These are phyloP conservation scores for Chesias legatella DNA, from an alignment of 2,888 invertebrate species.

Conservation along the genomic window DNA sequence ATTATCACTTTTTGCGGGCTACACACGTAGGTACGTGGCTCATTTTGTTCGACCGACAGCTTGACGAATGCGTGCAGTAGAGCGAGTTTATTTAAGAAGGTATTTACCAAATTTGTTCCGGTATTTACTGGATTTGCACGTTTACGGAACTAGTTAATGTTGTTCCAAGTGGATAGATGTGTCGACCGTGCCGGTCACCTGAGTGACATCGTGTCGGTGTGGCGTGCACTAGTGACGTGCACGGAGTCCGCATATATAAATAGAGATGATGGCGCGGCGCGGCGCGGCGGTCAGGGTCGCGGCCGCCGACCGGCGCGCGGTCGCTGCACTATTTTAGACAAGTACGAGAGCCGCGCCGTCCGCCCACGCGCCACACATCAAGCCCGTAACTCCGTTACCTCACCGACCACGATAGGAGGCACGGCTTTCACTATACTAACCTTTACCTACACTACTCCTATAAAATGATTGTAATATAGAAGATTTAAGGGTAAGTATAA, in stretches of 20 bases:
- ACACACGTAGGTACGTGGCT: conserved; percentile 11
- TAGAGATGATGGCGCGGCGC: conserved; percentile 54
- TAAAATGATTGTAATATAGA: too few relatives aligned
- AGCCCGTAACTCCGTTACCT: background rate
- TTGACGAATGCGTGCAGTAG: conserved; percentile 6
- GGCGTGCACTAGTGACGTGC: conserved; percentile 1
- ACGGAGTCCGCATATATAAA: conserved; percentile 43
- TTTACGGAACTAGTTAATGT: background rate
- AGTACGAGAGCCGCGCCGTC: conserved; percentile 23
- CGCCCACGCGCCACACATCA: background rate
- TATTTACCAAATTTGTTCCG: conserved; percentile 17
- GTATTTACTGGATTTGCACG: conserved; percentile 9
- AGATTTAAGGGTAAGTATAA: too few relatives aligned
- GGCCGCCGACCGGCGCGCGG: conserved; percentile 46
- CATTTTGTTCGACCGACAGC: conserved; percentile 13
- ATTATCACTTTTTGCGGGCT: conserved; percentile 17
- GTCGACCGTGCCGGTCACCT: too few relatives aligned
- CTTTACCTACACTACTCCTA: too few relatives aligned
- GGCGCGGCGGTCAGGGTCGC: conserved; percentile 59
- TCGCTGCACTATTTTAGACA: conserved; percentile 43
- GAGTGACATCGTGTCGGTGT: too few relatives aligned
- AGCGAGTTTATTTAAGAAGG: conserved; percentile 12
- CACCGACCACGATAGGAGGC: too few relatives aligned
- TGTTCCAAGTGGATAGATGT: too few relatives aligned
- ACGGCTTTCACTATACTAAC: too few relatives aligned